A percentile compares a stretch with the other conserved stretches of the same genome.
Conservation (phyloP, 2,888 invertebrate species). For the Megastigmus dorsalis region DNA sequence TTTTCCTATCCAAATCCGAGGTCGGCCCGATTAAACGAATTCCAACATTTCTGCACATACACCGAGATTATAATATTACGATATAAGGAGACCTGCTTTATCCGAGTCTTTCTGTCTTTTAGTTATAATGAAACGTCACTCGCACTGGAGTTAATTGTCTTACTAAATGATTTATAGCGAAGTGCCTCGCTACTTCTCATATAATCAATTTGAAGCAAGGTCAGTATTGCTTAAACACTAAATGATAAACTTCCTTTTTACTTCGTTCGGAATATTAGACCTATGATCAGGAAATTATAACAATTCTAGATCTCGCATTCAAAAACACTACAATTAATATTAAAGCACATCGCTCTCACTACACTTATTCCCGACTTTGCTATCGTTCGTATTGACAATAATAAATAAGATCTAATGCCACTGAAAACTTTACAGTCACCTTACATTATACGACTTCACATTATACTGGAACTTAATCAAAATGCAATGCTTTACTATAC, state of each 20-base stretch:
- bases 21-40: no score
- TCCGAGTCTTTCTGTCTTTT: not conserved
- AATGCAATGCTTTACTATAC: no score
- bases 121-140: not conserved
- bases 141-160: conserved; percentile 4
- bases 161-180: conserved; percentile 18
- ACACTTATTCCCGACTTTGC: no score
- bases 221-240: conserved; percentile 29
- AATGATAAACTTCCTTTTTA: conserved; percentile 51
- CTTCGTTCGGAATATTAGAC: conserved; percentile 26
- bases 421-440: no score
- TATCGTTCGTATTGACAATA: not conserved
- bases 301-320: no score
- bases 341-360: not conserved
- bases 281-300: conserved; percentile 26
- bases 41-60: no score
- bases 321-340: not conserved
- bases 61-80: no score
- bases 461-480: no score
- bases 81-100: no score
- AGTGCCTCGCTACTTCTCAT: conserved; percentile 23
- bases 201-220: conserved; percentile 43
- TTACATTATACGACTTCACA: no score
- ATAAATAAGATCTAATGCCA: no score
- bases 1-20: no score